These are phyloP conservation scores for Trachelus troglodyta DNA, from an alignment of 2,888 invertebrate genomes.

Conservation along the genomic window DNA sequence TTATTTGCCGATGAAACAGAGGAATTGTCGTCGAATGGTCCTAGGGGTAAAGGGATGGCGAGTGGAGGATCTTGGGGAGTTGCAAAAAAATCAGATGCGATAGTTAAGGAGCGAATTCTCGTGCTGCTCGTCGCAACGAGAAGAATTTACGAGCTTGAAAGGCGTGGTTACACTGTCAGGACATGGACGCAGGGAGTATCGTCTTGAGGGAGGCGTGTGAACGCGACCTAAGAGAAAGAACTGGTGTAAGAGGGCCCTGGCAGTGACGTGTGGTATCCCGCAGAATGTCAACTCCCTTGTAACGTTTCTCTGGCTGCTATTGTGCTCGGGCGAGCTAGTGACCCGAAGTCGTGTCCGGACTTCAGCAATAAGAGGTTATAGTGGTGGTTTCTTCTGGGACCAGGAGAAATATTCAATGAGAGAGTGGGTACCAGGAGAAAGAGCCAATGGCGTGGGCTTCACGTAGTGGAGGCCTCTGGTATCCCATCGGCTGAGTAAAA, in stretches of 20 bases:
- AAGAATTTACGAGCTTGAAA: conserved; percentile 38
- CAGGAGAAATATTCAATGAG: conserved; percentile 48
- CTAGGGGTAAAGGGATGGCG: not conserved
- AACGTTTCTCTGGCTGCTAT: conserved; percentile 20
- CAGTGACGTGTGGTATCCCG: conserved; percentile 30
- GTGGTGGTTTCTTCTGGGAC: conserved; percentile 22
- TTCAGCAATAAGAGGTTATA: conserved; percentile 21
- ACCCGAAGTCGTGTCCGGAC: conserved; percentile 19
- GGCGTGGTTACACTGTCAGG: conserved; percentile 23
- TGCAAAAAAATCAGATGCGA: conserved; percentile 2
- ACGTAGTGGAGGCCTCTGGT: not conserved
- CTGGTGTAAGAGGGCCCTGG: conserved; percentile 28
- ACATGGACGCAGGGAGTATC: conserved; percentile 3
- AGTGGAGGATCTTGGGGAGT: not conserved
- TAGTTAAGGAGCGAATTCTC: conserved; percentile 13
- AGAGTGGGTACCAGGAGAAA: conserved; percentile 33
- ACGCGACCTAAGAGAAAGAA: conserved; percentile 29
- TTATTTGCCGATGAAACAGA: not conserved
- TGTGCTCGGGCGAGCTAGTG: conserved; percentile 2
- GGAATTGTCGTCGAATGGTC: not conserved
- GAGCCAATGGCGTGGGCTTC: conserved; percentile 41
- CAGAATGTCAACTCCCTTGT: conserved; percentile 45
- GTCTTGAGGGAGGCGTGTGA: conserved; percentile 8
- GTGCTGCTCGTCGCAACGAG: conserved; percentile 14
- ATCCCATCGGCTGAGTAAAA: conserved; percentile 40